Conservation (phyloP, 2,888 invertebrate genomes). For the Parelbella ahira region DNA sequence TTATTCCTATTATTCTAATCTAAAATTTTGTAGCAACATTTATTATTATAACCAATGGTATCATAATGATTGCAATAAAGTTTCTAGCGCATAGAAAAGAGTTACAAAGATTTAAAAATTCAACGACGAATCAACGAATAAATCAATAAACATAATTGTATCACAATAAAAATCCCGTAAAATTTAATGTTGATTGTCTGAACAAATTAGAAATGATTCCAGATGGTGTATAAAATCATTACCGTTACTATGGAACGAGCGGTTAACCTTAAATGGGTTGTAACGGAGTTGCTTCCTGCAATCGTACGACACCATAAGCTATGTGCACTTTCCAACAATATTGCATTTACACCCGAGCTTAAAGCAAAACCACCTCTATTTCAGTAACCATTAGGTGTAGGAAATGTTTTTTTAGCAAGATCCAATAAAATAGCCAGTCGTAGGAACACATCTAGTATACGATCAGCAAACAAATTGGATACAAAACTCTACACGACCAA, state of each 20-base stretch:
- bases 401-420: background rate
- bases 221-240: conserved; percentile 30
- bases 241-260: conserved; percentile 50
- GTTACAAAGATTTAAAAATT: too few relatives aligned
- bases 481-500: conserved; percentile 39
- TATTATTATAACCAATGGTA: too few relatives aligned
- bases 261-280: conserved; percentile 42
- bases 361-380: conserved; percentile 2
- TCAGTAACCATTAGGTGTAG: background rate
- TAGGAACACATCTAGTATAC: conserved; percentile 38
- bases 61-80: too few relatives aligned
- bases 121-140: too few relatives aligned
- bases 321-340: conserved; percentile 29
- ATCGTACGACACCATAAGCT: conserved; percentile 33
- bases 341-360: background rate
- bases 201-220: conserved; percentile 18
- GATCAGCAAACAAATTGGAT: conserved; percentile 44
- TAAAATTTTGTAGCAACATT: too few relatives aligned
- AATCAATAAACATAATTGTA: too few relatives aligned
- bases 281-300: conserved; percentile 54
- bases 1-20: too few relatives aligned
- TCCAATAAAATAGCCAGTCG: background rate
- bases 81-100: too few relatives aligned
- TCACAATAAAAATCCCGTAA: too few relatives aligned
- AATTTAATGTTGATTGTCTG: background rate